These are phyloP conservation scores for Laothoe populi DNA, from an alignment of 2,888 invertebrate genomes.

Conservation along the genomic window DNA sequence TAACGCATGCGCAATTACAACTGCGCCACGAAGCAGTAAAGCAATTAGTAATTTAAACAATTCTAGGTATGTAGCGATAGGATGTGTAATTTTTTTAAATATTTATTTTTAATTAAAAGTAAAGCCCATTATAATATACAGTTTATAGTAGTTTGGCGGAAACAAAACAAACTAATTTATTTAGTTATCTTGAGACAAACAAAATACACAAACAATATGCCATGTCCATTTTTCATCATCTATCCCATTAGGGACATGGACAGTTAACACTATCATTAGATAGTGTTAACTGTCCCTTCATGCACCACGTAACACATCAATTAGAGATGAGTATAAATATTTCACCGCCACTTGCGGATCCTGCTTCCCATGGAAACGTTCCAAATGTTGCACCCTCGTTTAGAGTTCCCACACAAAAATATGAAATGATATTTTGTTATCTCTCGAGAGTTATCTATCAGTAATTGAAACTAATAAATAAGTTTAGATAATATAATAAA, in stretches of 20 bases:
- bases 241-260: too few species aligned
- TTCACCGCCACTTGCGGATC: constrained; percentile 38
- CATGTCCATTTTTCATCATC: background rate
- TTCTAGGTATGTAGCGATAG: too few species aligned
- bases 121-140: too few species aligned
- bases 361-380: constrained; percentile 68
- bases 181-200: too few species aligned
- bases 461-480: constrained; percentile 21
- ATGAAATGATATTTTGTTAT: constrained; percentile 35
- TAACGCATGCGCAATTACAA: too few species aligned
- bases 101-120: too few species aligned
- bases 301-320: constrained; percentile 56
- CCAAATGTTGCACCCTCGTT: constrained; percentile 60
- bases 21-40: too few species aligned
- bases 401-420: constrained; percentile 59
- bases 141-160: too few species aligned
- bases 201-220: background rate
- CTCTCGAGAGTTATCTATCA: constrained; percentile 1
- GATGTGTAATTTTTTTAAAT: too few species aligned
- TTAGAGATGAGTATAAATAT: constrained; percentile 52
- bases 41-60: too few species aligned
- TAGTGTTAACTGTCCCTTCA: constrained; percentile 43
- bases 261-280: too few species aligned
- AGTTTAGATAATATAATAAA: constrained; percentile 3
- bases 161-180: too few species aligned